phyloP scores from a whole-genome alignment of 2,113 vertebrate species.

The Calonectris borealis region DNA sequence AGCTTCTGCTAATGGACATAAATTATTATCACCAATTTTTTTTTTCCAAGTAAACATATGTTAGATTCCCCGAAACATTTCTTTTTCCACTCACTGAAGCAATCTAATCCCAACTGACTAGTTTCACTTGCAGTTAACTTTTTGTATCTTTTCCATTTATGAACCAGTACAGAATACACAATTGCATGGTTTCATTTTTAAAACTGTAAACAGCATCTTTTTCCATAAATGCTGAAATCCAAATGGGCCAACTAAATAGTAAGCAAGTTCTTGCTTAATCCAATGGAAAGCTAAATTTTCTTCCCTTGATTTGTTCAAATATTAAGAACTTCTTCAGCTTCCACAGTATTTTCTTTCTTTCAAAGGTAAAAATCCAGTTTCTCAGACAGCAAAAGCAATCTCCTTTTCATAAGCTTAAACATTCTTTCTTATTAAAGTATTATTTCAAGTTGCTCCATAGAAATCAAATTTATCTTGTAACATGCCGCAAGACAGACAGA shows the following conservation, averaged over 20 bases:
- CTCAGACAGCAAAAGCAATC: not conserved
- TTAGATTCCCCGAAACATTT: not conserved
- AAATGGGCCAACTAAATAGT: not conserved
- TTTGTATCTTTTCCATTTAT: not conserved
- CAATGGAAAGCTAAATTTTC: not conserved
- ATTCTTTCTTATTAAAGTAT: not conserved
- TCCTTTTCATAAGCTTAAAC: not conserved
- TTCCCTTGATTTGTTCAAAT: not conserved
- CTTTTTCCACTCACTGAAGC: not conserved
- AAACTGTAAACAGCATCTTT: not conserved
- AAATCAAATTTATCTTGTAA: not conserved
- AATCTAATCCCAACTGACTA: not conserved
- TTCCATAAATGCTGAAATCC: not conserved
- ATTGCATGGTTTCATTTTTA: not conserved
- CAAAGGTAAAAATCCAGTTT: not conserved
- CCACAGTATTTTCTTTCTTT: not conserved
- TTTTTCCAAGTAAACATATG: not conserved
- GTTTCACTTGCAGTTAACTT: not conserved
- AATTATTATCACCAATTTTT: not conserved
- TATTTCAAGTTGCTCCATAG: not conserved
- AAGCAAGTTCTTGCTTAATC: not conserved
- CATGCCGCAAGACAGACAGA: not conserved
- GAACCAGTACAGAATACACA: not conserved
- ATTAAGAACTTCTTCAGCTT: not conserved
- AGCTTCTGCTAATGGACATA: not conserved